A percentile compares a stretch with the other conserved stretches of the same genome.
phyloP scores from a whole-genome alignment of 2,888 invertebrate species.

The Ochlodes sylvanus region DNA sequence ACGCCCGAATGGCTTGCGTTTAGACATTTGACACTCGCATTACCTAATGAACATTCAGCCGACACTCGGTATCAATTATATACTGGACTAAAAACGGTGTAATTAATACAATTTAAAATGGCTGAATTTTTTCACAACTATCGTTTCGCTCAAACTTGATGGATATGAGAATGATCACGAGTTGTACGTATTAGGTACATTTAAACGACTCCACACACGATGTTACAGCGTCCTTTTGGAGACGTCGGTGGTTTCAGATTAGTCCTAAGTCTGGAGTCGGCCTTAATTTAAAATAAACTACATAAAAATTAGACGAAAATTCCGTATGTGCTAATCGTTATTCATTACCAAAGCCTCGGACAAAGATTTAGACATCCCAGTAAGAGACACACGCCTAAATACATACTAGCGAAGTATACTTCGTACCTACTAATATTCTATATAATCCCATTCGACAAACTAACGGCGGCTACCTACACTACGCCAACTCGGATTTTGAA shows the following conservation, averaged over 20 bases:
- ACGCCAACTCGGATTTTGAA: background rate
- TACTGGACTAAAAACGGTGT: background rate
- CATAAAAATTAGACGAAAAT: background rate
- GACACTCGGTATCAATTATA: slow-evolving; percentile 46
- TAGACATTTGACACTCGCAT: slow-evolving; percentile 50
- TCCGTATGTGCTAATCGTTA: background rate
- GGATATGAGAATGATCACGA: slow-evolving; percentile 21
- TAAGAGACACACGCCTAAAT: background rate
- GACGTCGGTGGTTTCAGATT: background rate
- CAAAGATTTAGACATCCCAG: slow-evolving; percentile 14
- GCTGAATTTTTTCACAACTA: slow-evolving; percentile 41
- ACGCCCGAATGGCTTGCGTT: slow-evolving; percentile 52
- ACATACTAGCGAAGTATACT: background rate
- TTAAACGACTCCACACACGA: background rate
- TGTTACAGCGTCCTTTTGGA: background rate
- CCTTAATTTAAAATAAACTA: background rate
- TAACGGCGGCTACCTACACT: slow-evolving; percentile 36
- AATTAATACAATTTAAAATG: slow-evolving; percentile 63
- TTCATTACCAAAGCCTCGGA: slow-evolving; percentile 5
- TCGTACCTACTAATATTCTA: slow-evolving; percentile 43
- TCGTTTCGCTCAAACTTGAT: slow-evolving; percentile 33
- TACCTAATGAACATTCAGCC: slow-evolving; percentile 58
- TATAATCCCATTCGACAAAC: slow-evolving; percentile 54
- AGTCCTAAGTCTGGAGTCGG: slow-evolving; percentile 12
- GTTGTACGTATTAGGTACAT: no score